phyloP scores from a whole-genome alignment of 2,797 vertebrate species.

The Periophthalmus magnuspinnatus region DNA sequence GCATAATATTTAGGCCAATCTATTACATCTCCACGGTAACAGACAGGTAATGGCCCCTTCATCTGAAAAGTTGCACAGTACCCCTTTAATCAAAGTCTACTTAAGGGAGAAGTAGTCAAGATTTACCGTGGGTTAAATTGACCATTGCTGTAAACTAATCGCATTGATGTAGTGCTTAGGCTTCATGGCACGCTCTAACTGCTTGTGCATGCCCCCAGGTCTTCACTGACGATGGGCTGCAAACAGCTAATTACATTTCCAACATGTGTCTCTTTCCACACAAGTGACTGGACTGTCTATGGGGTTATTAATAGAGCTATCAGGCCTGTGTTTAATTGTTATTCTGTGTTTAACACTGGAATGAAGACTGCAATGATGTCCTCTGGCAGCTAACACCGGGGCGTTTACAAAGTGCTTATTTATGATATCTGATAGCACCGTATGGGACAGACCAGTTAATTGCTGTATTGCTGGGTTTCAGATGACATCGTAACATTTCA shows the following conservation, averaged over 20 bases:
- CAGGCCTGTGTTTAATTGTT: conserved; percentile 4
- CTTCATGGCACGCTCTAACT: not conserved
- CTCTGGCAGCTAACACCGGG: not conserved
- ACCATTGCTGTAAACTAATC: conserved; percentile 6
- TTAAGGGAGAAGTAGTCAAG: not conserved
- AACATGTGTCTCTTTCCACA: conserved; percentile 11
- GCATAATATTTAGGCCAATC: too few species aligned
- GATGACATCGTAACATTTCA: too few species aligned
- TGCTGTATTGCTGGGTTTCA: not conserved
- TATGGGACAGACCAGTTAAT: not conserved
- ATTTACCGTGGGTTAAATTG: conserved; percentile 8
- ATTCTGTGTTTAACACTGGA: not conserved
- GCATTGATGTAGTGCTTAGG: conserved; percentile 3
- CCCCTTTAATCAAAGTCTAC: not conserved
- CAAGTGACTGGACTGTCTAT: conserved; percentile 5
- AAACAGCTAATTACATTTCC: conserved; percentile 6
- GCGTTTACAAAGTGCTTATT: not conserved
- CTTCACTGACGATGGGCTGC: not conserved
- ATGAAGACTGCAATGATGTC: conserved; percentile 1
- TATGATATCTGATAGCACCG: not conserved
- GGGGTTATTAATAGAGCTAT: conserved; percentile 9
- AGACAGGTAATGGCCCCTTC: too few species aligned
- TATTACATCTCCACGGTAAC: too few species aligned
- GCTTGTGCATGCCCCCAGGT: not conserved
- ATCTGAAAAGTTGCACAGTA: too few species aligned